These are phyloP conservation scores for Syngnathoides biaculeatus DNA, from an alignment of 2,113 vertebrate genomes.

Conservation along the genomic window DNA sequence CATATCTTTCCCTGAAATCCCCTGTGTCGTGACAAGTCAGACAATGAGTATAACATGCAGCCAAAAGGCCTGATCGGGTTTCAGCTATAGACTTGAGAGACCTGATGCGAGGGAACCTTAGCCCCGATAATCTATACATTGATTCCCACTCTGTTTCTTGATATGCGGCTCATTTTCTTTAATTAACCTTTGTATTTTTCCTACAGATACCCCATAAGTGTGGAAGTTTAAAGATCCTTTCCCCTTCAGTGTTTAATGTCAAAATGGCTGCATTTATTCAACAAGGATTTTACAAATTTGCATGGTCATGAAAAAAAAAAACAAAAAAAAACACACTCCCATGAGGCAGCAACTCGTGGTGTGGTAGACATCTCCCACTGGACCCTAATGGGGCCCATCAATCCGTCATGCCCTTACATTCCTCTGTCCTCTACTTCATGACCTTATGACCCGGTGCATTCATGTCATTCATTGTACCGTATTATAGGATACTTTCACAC, in stretches of 20 bases:
- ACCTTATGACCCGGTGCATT: slow-evolving; percentile 55
- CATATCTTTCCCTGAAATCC: not conserved
- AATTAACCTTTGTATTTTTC: slow-evolving; percentile 11
- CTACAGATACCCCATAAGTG: slow-evolving; percentile 38
- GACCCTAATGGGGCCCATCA: slow-evolving; percentile 53
- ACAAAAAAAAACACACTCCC: not conserved
- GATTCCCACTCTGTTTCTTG: not conserved
- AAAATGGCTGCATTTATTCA: slow-evolving; percentile 37
- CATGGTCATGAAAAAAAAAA: not conserved
- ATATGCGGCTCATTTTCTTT: not conserved
- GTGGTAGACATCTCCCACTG: slow-evolving; percentile 27
- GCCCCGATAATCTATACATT: not conserved
- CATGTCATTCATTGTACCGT: slow-evolving; percentile 39
- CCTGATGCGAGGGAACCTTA: not conserved
- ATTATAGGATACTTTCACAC: slow-evolving; percentile 49
- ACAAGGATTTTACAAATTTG: slow-evolving; percentile 53
- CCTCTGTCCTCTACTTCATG: slow-evolving; percentile 37
- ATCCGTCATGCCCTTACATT: slow-evolving; percentile 53
- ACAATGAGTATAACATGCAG: not conserved
- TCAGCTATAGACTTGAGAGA: not conserved
- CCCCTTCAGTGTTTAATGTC: slow-evolving; percentile 20
- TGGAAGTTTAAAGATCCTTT: slow-evolving; percentile 19
- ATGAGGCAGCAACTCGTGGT: slow-evolving; percentile 40
- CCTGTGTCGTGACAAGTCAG: not conserved
- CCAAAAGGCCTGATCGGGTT: not conserved